phyloP scores from a whole-genome alignment of 2,113 vertebrate genomes.

The Rhinolophus ferrumequinum region DNA sequence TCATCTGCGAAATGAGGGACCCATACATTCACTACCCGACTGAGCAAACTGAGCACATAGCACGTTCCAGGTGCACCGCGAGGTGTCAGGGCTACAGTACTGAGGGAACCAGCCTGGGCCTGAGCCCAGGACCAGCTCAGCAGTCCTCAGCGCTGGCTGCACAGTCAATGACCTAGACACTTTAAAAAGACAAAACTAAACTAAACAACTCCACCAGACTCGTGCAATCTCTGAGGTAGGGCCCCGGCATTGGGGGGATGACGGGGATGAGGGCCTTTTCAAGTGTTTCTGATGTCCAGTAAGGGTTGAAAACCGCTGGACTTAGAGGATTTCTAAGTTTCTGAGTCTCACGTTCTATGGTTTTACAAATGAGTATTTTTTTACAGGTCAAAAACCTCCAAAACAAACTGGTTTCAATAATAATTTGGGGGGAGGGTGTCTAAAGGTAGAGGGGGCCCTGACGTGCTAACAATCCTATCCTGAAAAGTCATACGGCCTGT shows the following conservation, averaged over 20 bases:
- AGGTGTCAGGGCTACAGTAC: too few species aligned
- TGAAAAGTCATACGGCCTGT: not conserved
- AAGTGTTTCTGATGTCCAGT: not conserved
- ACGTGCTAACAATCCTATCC: not conserved
- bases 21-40: fast-evolving
- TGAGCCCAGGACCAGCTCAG: not conserved
- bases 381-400: not conserved
- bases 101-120: not conserved
- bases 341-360: not conserved
- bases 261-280: not conserved
- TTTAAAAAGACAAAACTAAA: not conserved
- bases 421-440: not conserved
- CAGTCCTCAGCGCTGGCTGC: not conserved
- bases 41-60: too few species aligned
- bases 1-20: not conserved
- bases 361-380: not conserved
- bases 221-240: not conserved
- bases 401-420: not conserved
- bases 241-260: fast-evolving
- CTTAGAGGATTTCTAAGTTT: not conserved
- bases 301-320: not conserved
- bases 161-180: not conserved
- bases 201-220: not conserved
- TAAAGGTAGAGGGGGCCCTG: not conserved
- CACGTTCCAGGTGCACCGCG: not conserved